Percentiles rank a stretch among this genome's conserved stretches.
phyloP scores from a whole-genome alignment of 2,888 invertebrate genomes.

The Phasia obesa region DNA sequence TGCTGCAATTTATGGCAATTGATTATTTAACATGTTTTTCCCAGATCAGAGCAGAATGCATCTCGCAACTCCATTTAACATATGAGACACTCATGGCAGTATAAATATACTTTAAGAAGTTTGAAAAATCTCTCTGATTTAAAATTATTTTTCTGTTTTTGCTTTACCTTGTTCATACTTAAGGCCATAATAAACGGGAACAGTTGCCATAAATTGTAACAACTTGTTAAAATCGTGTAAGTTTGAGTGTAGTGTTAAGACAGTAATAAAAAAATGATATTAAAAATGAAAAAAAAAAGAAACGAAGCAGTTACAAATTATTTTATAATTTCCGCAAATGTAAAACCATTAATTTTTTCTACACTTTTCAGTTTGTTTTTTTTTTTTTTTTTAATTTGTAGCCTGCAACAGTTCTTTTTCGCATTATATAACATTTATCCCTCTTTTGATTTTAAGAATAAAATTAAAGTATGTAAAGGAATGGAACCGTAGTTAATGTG shows the following conservation, averaged over 20 bases:
- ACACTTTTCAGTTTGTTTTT: constrained; percentile 34
- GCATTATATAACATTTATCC: constrained; percentile 42
- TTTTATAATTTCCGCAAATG: constrained; percentile 74
- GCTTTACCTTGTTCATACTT: constrained; percentile 47
- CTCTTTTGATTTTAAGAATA: constrained; percentile 6
- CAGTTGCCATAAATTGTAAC: constrained; percentile 70
- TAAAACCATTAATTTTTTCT: constrained; percentile 70
- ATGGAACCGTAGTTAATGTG: not conserved
- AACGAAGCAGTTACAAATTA: constrained; percentile 71
- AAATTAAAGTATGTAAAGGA: not conserved
- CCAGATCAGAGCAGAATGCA: constrained; percentile 73
- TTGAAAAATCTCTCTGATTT: constrained; percentile 58
- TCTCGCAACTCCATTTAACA: constrained; percentile 20
- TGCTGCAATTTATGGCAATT: constrained; percentile 76
- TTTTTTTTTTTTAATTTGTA: constrained; percentile 40
- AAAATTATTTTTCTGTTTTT: constrained; percentile 8
- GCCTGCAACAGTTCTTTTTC: constrained; percentile 28
- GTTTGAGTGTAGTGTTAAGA: constrained; percentile 25
- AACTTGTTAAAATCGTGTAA: constrained; percentile 68
- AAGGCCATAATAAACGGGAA: constrained; percentile 59
- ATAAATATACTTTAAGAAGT: constrained; percentile 56
- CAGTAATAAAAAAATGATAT: constrained; percentile 21
- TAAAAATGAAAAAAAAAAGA: constrained; percentile 18
- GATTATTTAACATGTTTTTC: constrained; percentile 81
- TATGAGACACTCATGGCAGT: constrained; percentile 62